A percentile compares a stretch with the other conserved stretches of the same genome.
phyloP scores from a whole-genome alignment of 2,113 vertebrate species.

The Spilogale gracilis region DNA sequence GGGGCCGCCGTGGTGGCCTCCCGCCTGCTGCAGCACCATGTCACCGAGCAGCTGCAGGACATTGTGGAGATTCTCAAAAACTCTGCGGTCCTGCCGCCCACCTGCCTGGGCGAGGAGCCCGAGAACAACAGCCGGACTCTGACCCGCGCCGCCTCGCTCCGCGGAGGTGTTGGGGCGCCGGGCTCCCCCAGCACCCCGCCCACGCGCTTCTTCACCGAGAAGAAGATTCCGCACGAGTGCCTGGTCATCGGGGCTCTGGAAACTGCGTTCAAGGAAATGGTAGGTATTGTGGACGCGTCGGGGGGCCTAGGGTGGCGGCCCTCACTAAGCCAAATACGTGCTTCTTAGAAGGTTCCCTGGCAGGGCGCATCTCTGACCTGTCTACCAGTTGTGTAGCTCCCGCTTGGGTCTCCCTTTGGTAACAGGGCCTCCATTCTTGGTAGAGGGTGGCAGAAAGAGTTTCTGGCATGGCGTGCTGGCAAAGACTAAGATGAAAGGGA shows the following conservation, averaged over 20 bases:
- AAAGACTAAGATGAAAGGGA: background rate
- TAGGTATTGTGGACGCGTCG: constrained; percentile 74
- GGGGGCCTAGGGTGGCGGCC: fast-evolving
- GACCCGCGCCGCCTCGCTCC: constrained; percentile 94
- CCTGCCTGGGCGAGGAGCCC: constrained; percentile 95
- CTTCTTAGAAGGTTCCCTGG: background rate
- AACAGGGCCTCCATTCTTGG: background rate
- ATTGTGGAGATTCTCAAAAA: constrained; percentile 94
- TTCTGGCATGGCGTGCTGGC: background rate
- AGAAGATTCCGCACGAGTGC: constrained; percentile 97
- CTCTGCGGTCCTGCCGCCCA: constrained; percentile 89
- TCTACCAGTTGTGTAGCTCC: fast-evolving
- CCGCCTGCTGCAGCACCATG: constrained; percentile 94
- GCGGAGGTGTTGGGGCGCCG: constrained; percentile 93
- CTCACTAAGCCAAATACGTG: fast-evolving
- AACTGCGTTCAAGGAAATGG: constrained; percentile 99
- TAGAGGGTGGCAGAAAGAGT: background rate
- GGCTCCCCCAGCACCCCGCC: constrained; percentile 94
- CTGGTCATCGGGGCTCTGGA: constrained; percentile 97
- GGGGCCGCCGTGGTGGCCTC: constrained; percentile 96
- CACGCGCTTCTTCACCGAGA: constrained; percentile 97
- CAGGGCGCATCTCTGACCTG: fast-evolving
- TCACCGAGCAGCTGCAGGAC: constrained; percentile 95
- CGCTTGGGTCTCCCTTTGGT: background rate
- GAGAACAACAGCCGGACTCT: constrained; percentile 91